These are phyloP conservation scores for Melanotaenia duboulayi DNA, from an alignment of 2,113 vertebrate species.

Conservation along the genomic window DNA sequence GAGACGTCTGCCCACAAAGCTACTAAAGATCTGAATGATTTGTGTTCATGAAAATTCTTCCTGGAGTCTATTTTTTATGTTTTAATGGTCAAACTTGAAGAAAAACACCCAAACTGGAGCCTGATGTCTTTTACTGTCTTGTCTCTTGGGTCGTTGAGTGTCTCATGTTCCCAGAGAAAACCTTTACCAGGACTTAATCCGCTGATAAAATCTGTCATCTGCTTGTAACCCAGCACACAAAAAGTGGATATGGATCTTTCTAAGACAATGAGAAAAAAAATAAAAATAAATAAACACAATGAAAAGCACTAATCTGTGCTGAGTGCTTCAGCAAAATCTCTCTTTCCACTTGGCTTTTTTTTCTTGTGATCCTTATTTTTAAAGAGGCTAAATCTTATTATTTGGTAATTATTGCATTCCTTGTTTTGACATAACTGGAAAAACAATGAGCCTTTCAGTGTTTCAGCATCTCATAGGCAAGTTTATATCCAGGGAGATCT, in stretches of 20 bases:
- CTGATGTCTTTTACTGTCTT: too few relatives aligned
- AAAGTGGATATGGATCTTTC: background rate
- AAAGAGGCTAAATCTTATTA: slow-evolving; percentile 41
- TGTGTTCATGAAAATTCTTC: too few relatives aligned
- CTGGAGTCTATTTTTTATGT: too few relatives aligned
- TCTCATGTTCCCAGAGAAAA: background rate
- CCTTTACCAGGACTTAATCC: slow-evolving; percentile 37
- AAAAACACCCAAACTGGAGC: too few relatives aligned
- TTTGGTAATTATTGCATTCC: slow-evolving; percentile 47
- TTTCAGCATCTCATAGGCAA: background rate
- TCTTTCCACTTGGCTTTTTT: slow-evolving; percentile 13
- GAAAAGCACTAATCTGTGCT: background rate
- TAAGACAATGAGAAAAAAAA: background rate
- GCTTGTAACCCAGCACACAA: too few relatives aligned
- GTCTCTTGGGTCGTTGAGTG: too few relatives aligned
- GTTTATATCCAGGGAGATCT: background rate
- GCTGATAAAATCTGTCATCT: slow-evolving; percentile 17
- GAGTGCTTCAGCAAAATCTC: background rate
- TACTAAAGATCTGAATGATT: background rate
- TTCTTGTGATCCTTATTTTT: slow-evolving; percentile 58
- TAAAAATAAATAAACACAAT: background rate
- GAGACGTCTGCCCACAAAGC: background rate
- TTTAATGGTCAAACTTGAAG: too few relatives aligned
- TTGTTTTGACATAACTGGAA: slow-evolving; percentile 35
- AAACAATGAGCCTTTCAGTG: slow-evolving; percentile 32